Base-by-base conservation (phyloP, 2,888 invertebrate genomes). In the Pammene aurita region DNA sequence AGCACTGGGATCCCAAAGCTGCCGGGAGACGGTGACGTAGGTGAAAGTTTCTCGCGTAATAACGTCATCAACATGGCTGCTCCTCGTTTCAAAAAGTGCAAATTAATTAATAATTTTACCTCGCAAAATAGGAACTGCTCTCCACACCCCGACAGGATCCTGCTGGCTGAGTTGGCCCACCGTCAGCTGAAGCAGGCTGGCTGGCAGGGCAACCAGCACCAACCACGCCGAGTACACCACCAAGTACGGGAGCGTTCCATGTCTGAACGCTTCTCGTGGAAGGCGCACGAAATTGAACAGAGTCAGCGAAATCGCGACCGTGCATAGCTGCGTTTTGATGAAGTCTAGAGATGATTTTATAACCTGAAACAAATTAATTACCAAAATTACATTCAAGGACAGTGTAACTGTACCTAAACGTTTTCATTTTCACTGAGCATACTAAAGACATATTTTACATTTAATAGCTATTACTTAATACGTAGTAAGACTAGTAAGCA, bases 111-210 rank as follows among this genome's bases (percentile, higher is more conserved):
- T 7, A 34, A 54, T 34, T 44, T 72, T 74, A 95, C 95, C 95
- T 93, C 93, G 94, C 74, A 95, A 92, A 79, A 95, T 93, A 44
- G 95, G 95, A 58, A 95, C 94, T 7, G 94, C 95, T 75, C 95
- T 92, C 94, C 94, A 95, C 10, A 94, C 93, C 35, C 94, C 95
- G 2, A 94, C 93, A n/a, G 94, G 93, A 26, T 95, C 95, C 76
- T 95, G 94, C 76, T 94, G 94, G 58, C 94, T 94, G 72, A 95
- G 88, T 81, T 95, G 95, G 5, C 95, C 95, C 80, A 95, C 93
- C 0, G 94, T 94, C 74, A 95, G 85, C 84, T 95, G 94, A 71
- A 95, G 86, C 76, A 95, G 88, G 10, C 94, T 87, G 18, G 94
- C 88, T 0, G 95, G 95, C 44, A 95, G 83, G 13, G 94, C 94